phyloP scores from a whole-genome alignment of 2,113 vertebrate genomes.

The Ornithorhynchus anatinus region DNA sequence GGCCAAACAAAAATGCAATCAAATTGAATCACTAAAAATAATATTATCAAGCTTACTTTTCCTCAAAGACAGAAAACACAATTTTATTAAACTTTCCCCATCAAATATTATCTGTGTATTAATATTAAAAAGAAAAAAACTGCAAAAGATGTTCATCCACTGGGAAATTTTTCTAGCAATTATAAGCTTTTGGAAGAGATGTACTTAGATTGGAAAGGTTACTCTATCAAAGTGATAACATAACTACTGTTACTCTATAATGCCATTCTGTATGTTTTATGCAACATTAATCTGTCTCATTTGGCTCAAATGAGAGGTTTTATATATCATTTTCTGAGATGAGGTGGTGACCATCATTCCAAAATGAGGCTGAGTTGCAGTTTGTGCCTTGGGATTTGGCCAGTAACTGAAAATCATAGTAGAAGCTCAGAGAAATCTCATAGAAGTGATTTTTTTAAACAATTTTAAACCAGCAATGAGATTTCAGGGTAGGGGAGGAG shows the following conservation, averaged over 20 bases:
- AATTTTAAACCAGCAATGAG: no score
- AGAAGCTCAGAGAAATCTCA: no score
- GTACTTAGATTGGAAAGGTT: background rate
- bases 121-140: background rate
- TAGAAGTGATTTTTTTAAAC: no score
- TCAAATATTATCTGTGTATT: background rate
- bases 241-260: conserved; percentile 24
- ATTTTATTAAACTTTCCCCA: background rate
- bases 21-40: background rate
- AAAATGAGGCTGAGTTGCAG: conserved; percentile 16
- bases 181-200: no score
- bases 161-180: background rate
- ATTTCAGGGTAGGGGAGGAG: no score
- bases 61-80: background rate
- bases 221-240: background rate
- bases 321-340: conserved; percentile 31
- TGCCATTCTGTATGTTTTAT: conserved; percentile 38
- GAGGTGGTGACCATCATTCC: conserved; percentile 10
- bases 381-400: background rate
- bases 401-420: no score
- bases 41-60: background rate
- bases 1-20: background rate
- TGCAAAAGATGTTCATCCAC: background rate
- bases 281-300: conserved; percentile 46
- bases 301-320: conserved; percentile 46